A percentile compares a stretch with the other conserved stretches of the same genome.
phyloP scores from a whole-genome alignment of 2,113 vertebrate species.

The Anarhynchus alexandrinus region DNA sequence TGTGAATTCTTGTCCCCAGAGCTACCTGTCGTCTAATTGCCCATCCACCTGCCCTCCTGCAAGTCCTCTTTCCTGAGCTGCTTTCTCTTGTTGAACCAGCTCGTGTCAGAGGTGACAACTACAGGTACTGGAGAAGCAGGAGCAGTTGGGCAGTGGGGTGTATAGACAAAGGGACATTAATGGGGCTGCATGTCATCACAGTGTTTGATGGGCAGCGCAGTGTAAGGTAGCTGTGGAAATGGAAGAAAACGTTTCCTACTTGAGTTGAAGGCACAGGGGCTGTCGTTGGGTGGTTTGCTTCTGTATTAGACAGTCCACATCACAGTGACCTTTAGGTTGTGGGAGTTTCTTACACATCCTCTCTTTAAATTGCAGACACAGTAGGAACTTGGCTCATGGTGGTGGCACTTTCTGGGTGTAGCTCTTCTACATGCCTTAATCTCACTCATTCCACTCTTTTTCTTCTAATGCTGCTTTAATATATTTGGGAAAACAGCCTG shows the following conservation, averaged over 20 bases:
- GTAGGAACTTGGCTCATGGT: neutral
- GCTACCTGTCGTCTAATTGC: neutral
- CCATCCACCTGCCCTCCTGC: neutral
- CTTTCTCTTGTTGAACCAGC: neutral
- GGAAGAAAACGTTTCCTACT: rapidly evolving
- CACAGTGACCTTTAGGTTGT: neutral
- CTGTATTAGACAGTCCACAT: neutral
- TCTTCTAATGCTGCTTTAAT: neutral
- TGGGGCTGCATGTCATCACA: neutral
- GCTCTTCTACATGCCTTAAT: neutral
- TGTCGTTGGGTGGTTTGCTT: neutral
- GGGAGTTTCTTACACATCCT: neutral
- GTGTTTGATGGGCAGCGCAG: neutral
- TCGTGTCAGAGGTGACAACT: neutral
- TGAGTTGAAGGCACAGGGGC: neutral
- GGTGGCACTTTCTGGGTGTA: neutral
- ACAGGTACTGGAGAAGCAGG: rapidly evolving
- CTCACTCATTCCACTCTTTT: neutral
- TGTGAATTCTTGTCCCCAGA: neutral
- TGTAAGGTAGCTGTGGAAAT: neutral
- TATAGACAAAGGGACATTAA: too few species aligned
- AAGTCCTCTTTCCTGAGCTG: neutral
- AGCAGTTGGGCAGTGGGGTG: rapidly evolving
- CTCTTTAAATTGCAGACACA: neutral
- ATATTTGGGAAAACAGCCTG: neutral